Base-by-base conservation (phyloP, 2,888 invertebrate genomes). In the Acrobasis suavella region DNA sequence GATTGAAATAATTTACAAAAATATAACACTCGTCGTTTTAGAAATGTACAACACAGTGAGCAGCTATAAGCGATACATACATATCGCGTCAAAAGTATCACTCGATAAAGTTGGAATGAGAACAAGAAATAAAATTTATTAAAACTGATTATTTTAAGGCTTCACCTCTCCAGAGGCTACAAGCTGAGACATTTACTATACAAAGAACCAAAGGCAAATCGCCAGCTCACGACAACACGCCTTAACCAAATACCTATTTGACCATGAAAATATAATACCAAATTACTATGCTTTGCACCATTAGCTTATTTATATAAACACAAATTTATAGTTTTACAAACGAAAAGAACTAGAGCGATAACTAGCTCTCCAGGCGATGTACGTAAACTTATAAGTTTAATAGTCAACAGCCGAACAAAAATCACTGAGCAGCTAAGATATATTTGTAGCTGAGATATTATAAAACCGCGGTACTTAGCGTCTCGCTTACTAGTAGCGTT, bases 1-100 rank as follows among this genome's bases (percentile, higher is more conserved):
- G 75, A 80, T 82, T 80, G 80, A 85, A 85, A 82, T 82, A 83
- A 86, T 85, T 85, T 87, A 87, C 79, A 89, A 90, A 90, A 88
- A 89, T 89, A 89, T 86, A 86, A 84, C 82, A 81, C 82, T 80
- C 75, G 81, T 85, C 80, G 77, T 77, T 81, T 79, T 73, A 81
- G 71, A 75, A 76, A 82, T 82, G 76, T 81, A 86, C 80, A 86
- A 87, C 82, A 85, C 81, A 86, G 83, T 81, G 84, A 82, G 82
- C 78, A 77, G 77, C 82, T 78, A 73, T 76, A 32, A 74, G 39
- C 42, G 74, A 78, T 76, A 78, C 74, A 76, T 72, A 82, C 69
- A 77, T 74, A 78, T 72, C 65, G 76, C 79, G 83, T 83, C 79
- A 81, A 77, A 73, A 80, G 59, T 78, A 83, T 82, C 81, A 85